Conservation (phyloP, 2,888 invertebrate genomes). For the Drosophila mimica region DNA sequence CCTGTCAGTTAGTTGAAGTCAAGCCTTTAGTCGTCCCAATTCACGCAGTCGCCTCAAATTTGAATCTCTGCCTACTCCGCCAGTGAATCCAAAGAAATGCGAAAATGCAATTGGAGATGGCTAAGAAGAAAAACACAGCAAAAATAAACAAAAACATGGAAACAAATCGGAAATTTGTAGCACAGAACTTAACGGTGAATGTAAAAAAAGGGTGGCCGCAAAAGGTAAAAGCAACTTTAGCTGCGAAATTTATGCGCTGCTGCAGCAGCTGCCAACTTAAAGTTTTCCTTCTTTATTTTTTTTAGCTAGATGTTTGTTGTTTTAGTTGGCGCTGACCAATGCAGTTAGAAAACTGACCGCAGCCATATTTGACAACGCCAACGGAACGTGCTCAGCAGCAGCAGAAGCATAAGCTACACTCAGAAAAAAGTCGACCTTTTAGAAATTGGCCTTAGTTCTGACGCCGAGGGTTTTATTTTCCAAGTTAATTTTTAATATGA, state of each 20-base stretch:
- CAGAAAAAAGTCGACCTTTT: neutral
- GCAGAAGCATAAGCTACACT: neutral
- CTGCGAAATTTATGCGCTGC: conserved; percentile 68
- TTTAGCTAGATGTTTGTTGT: conserved; percentile 16
- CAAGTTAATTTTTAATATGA: neutral
- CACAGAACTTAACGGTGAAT: conserved; percentile 70
- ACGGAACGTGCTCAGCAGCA: conserved; percentile 63
- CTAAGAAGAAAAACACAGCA: neutral
- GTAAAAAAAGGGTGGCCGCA: conserved; percentile 74
- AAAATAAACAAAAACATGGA: conserved; percentile 16
- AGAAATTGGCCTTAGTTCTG: neutral
- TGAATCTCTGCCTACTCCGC: conserved; percentile 44
- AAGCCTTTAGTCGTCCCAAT: conserved; percentile 41
- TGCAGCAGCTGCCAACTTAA: conserved; percentile 27
- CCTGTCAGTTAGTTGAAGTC: conserved; percentile 22
- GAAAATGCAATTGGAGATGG: conserved; percentile 21
- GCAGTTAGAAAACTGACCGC: conserved; percentile 71
- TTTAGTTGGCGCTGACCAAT: conserved; percentile 34
- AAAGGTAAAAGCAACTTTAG: conserved; percentile 75
- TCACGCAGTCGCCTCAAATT: conserved; percentile 48
- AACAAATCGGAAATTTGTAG: conserved; percentile 60
- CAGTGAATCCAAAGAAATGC: conserved; percentile 27
- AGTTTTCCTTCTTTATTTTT: conserved; percentile 46
- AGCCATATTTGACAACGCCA: conserved; percentile 75
- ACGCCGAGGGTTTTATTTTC: neutral